These are phyloP conservation scores for Apostichopus parvimensis DNA, from an alignment of 35 echinoderm and acorn worm species.

Conservation along the genomic window DNA sequence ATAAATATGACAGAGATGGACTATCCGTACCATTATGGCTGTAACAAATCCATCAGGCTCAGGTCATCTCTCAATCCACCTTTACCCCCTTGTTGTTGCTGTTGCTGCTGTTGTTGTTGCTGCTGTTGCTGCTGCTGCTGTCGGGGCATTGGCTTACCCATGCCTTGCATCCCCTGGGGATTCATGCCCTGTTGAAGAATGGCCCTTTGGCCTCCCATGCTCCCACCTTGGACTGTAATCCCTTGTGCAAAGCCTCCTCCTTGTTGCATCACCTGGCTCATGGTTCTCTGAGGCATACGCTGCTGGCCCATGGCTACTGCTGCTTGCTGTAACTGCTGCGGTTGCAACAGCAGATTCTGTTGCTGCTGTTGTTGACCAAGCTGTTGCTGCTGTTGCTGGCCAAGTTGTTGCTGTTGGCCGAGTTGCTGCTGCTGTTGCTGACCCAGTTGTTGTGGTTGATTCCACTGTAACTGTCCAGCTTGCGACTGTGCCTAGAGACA, in stretches of 20 bases:
- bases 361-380: slow-evolving; percentile 21
- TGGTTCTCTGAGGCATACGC: slow-evolving; percentile 31
- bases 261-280: slow-evolving; percentile 35
- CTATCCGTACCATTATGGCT: background rate
- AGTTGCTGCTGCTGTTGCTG: slow-evolving; percentile 4
- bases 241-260: background rate
- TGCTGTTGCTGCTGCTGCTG: slow-evolving; percentile 38
- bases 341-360: slow-evolving; percentile 15
- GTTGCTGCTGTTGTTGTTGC: slow-evolving; percentile 10
- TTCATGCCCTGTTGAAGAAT: slow-evolving; percentile 32
- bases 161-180: slow-evolving; percentile 1
- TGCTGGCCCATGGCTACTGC: slow-evolving; percentile 13
- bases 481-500: slow-evolving; percentile 31
- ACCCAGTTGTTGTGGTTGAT: background rate
- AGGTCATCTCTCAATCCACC: slow-evolving; percentile 19
- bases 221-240: slow-evolving; percentile 5
- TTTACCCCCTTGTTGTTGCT: slow-evolving; percentile 26
- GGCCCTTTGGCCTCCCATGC: slow-evolving; percentile 5
- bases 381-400: background rate
- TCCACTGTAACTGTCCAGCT: slow-evolving; percentile 6
- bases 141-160: slow-evolving; percentile 20
- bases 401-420: slow-evolving; percentile 4
- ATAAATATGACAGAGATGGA: no score
- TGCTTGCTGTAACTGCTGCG: background rate
- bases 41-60: slow-evolving; percentile 18